A percentile compares a stretch with the other conserved stretches of the same genome.
These are phyloP conservation scores for Drosophila nannoptera DNA, from an alignment of 1,140 invertebrate genomes.

Conservation along the genomic window DNA sequence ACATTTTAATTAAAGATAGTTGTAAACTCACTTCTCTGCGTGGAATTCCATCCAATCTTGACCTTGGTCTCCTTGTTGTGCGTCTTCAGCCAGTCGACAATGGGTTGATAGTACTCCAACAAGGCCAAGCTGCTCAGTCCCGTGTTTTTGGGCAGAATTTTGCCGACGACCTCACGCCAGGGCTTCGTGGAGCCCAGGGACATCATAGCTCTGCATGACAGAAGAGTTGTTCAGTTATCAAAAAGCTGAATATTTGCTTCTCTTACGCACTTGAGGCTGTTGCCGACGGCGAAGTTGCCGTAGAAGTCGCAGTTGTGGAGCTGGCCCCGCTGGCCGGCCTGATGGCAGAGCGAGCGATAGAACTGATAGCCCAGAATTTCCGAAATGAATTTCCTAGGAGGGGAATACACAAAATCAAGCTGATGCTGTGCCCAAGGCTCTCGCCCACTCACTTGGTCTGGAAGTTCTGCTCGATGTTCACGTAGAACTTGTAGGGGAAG, in stretches of 20 bases:
- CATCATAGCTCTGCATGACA: constrained; percentile 79
- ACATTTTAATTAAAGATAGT: too few species aligned
- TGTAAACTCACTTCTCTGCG: constrained; percentile 63
- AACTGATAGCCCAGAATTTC: constrained; percentile 79
- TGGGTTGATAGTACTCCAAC: constrained; percentile 78
- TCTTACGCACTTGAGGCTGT: constrained; percentile 68
- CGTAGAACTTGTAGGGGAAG: constrained; percentile 80
- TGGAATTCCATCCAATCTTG: constrained; percentile 67
- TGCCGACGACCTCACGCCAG: constrained; percentile 81
- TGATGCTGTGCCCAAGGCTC: neutral
- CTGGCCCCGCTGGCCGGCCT: constrained; percentile 80
- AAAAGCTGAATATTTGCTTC: neutral
- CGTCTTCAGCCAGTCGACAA: constrained; percentile 67
- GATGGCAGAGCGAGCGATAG: constrained; percentile 82
- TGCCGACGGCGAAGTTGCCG: constrained; percentile 79
- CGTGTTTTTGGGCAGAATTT: constrained; percentile 80
- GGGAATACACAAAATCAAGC: too few species aligned
- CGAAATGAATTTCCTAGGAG: constrained; percentile 67
- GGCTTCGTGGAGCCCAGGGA: constrained; percentile 81
- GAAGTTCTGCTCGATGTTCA: constrained; percentile 68
- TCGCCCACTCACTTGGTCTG: constrained; percentile 58
- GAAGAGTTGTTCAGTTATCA: neutral
- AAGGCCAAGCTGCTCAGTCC: constrained; percentile 79
- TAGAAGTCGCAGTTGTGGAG: constrained; percentile 83
- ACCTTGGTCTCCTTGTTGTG: constrained; percentile 68